These are phyloP conservation scores for Pedicia rivosa DNA, from an alignment of 2,888 invertebrate genomes.

Conservation along the genomic window DNA sequence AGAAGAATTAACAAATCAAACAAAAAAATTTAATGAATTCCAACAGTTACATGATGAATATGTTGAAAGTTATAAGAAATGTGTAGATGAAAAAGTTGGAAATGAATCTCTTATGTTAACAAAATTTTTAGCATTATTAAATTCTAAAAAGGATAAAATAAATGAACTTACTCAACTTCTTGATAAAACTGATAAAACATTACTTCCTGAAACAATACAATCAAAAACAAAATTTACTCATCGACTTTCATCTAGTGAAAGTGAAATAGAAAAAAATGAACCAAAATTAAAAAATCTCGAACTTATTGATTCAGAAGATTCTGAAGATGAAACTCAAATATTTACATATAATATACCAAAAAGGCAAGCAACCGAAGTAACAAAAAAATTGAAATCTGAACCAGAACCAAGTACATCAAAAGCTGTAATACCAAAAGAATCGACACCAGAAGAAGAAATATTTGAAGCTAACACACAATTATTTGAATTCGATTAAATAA, in stretches of 20 bases:
- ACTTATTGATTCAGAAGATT: neutral
- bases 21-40: neutral
- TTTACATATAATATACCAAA: too few relatives aligned
- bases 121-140: neutral
- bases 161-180: neutral
- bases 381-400: too few relatives aligned
- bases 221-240: neutral
- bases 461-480: too few relatives aligned
- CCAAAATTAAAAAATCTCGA: neutral
- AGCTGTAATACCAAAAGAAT: too few relatives aligned
- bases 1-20: neutral
- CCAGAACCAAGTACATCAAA: too few relatives aligned
- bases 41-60: neutral
- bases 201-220: neutral
- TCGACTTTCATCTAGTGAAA: neutral
- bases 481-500: too few relatives aligned
- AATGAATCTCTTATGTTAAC: neutral
- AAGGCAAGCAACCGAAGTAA: too few relatives aligned
- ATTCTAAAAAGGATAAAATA: neutral
- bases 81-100: neutral
- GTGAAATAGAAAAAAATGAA: neutral
- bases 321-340: too few relatives aligned
- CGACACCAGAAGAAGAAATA: too few relatives aligned
- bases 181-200: neutral
- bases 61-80: neutral